Conservation (phyloP, 2,888 invertebrate species). For the Netelia inedita region DNA sequence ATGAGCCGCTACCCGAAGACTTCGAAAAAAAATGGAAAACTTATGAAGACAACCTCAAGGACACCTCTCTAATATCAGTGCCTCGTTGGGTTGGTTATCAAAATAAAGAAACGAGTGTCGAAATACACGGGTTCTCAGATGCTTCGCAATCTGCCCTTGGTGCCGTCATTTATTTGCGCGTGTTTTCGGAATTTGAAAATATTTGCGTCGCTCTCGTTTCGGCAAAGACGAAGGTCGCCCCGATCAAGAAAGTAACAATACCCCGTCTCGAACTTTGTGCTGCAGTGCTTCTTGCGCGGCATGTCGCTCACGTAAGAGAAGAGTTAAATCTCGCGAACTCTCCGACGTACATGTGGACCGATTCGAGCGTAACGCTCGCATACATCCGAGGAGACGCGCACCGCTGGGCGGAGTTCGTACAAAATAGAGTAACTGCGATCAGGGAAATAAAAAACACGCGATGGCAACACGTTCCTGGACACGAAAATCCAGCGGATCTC, state of each 20-base stretch:
- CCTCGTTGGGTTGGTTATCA: conserved; percentile 51
- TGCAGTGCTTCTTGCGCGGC: conserved; percentile 46
- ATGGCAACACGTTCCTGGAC: conserved; percentile 75
- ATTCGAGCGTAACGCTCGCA: conserved; percentile 56
- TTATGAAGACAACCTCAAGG: neutral
- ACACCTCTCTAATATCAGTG: conserved; percentile 20
- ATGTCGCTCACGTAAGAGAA: conserved; percentile 22
- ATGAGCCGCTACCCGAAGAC: conserved; percentile 36
- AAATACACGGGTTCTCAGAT: conserved; percentile 65
- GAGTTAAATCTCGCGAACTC: conserved; percentile 20
- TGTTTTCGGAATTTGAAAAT: conserved; percentile 21
- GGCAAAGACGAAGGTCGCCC: conserved; percentile 67
- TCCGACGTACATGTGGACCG: conserved; percentile 49
- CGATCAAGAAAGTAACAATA: conserved; percentile 58
- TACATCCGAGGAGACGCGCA: conserved; percentile 60
- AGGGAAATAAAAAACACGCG: conserved; percentile 57
- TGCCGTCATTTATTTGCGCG: conserved; percentile 50
- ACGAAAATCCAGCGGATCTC: too few species aligned
- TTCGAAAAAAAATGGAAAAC: conserved; percentile 42
- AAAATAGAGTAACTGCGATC: conserved; percentile 72
- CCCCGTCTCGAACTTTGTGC: conserved; percentile 63
- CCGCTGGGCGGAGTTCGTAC: conserved; percentile 73
- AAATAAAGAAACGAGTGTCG: neutral
- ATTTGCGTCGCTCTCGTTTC: conserved; percentile 41
- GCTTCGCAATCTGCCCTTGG: conserved; percentile 58